Conservation (phyloP, 2,113 vertebrate species). For the Malurus cyaneus region DNA sequence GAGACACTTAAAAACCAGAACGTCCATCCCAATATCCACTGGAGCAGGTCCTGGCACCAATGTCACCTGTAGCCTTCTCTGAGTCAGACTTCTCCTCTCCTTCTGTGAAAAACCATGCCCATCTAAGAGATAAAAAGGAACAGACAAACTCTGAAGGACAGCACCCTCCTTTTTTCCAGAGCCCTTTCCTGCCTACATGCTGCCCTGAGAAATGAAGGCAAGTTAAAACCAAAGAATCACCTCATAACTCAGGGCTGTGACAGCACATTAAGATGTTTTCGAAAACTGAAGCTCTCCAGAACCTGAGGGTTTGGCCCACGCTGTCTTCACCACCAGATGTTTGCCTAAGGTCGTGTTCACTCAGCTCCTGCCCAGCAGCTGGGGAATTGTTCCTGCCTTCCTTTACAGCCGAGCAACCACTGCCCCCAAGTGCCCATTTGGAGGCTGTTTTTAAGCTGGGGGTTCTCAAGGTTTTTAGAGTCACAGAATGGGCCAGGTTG, state of each 20-base stretch:
- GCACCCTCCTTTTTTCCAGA: background rate
- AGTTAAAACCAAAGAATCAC: background rate
- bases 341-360: rapidly evolving
- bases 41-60: background rate
- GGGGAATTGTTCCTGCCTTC: background rate
- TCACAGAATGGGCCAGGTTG: background rate
- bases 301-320: background rate
- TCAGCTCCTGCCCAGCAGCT: background rate
- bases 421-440: conserved; percentile 55
- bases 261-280: background rate
- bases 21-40: background rate
- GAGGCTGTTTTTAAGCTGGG: background rate
- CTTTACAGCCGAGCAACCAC: conserved; percentile 29
- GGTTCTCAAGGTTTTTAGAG: background rate
- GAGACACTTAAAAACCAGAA: background rate
- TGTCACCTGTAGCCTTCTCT: background rate
- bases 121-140: background rate
- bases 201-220: background rate
- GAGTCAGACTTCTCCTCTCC: background rate
- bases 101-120: background rate
- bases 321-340: background rate
- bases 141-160: background rate
- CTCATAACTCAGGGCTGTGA: background rate
- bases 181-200: background rate
- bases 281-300: background rate